These are phyloP conservation scores for Pitta sordida DNA, from an alignment of 2,113 vertebrate species.

Conservation along the genomic window DNA sequence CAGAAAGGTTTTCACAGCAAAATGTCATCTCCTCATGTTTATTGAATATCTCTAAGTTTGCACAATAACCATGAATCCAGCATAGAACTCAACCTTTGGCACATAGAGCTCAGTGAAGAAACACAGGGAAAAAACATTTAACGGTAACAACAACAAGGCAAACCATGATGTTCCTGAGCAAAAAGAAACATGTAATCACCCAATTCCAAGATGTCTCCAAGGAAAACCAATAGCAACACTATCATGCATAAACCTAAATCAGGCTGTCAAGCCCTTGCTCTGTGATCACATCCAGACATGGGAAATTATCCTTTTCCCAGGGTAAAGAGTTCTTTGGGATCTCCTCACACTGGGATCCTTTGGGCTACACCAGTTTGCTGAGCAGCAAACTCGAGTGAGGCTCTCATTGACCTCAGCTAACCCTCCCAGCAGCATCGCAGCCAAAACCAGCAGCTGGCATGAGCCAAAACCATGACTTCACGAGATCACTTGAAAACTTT, in stretches of 20 bases:
- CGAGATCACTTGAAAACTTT: constrained; percentile 48
- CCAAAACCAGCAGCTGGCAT: constrained; percentile 43
- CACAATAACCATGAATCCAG: neutral
- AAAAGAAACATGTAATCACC: neutral
- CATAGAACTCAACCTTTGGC: neutral
- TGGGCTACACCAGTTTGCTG: neutral
- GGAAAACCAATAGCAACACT: neutral
- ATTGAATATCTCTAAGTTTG: neutral
- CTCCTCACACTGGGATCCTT: neutral
- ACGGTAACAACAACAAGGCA: neutral
- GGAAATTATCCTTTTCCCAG: neutral
- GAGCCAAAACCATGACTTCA: constrained; percentile 61
- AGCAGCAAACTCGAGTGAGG: neutral
- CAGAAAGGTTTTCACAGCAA: neutral
- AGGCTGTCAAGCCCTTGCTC: neutral
- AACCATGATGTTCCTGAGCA: neutral
- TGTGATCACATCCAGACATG: neutral
- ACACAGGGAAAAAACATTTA: neutral
- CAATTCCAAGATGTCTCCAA: neutral
- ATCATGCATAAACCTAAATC: neutral
- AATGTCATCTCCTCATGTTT: neutral
- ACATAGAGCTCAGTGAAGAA: neutral
- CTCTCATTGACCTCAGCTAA: constrained; percentile 46
- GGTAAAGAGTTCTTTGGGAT: neutral
- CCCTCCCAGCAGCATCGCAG: neutral